A percentile compares a stretch with the other conserved stretches of the same genome.
These are phyloP conservation scores for Bilobella aurantiaca DNA, from an alignment of 1,140 invertebrate genomes.

Conservation along the genomic window DNA sequence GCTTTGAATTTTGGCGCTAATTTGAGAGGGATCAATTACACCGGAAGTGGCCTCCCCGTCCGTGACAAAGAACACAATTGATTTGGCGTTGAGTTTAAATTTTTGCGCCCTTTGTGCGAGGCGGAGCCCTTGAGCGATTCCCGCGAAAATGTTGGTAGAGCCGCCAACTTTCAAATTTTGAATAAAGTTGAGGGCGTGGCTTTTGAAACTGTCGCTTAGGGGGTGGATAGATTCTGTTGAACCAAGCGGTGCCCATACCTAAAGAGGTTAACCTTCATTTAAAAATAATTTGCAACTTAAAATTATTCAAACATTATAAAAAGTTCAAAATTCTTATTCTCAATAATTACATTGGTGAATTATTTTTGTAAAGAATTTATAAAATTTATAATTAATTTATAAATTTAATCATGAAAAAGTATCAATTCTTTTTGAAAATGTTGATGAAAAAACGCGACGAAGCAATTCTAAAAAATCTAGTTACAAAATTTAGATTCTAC, in stretches of 20 bases:
- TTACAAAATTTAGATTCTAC: neutral
- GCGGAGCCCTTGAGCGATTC: conserved; percentile 46
- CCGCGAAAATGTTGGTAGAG: conserved; percentile 51
- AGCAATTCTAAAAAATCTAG: too few species aligned
- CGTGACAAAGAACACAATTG: conserved; percentile 60
- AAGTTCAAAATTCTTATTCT: neutral
- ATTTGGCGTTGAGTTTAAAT: conserved; percentile 37
- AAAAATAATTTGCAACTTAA: neutral
- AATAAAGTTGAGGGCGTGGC: neutral
- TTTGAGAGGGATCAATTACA: conserved; percentile 43
- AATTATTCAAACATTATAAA: neutral
- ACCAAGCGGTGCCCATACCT: neutral
- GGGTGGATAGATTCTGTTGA: neutral
- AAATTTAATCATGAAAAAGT: neutral
- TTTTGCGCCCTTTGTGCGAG: neutral
- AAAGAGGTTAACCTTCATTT: neutral
- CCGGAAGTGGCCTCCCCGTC: conserved; percentile 59
- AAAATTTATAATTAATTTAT: neutral
- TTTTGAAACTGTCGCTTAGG: neutral
- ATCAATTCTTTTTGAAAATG: neutral
- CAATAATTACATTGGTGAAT: neutral
- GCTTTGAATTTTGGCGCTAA: conserved; percentile 34
- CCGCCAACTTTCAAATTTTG: neutral
- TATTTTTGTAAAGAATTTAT: neutral
- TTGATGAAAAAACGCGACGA: neutral